Base-by-base conservation (phyloP, 1,140 invertebrate species). In the Drosophila mayri region DNA sequence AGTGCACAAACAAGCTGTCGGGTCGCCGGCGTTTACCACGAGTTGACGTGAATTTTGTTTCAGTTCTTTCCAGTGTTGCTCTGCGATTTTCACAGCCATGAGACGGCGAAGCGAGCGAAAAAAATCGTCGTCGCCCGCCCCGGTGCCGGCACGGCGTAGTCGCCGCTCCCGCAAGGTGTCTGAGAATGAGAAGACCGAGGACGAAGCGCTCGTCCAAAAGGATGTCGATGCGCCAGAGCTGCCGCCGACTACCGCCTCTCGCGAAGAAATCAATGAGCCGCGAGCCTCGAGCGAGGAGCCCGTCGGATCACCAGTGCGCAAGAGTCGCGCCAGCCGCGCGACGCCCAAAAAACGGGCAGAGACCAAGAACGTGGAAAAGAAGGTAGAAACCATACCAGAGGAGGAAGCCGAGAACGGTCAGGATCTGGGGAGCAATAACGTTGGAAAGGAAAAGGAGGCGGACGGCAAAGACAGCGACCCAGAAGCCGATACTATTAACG, bases 61-160 rank as follows among this genome's bases (percentile, higher is more conserved):
- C 32, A 78, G 68, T 59, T 77, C 61, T 76, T 76, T 84, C 18
- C 74, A 76, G 64, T 54, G 50, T 57, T 59, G 50, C 58, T 66
- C 54, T 30, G 61, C 59, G 60, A 58, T 73, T 74, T 60, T 54
- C 28, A 16, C 63, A 81, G 79, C 81, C 50, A 92, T 92, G 91
- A 82, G 91, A 79, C 79, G 91, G 76, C 81, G 91, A 37, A 92
- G 91, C 74, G 91, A 92, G 61, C 70, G 87, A 75, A 92, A 91
- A 84, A 92, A 92, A 44, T 92, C 91, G 38, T 66, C 86, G 43
- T 91, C 90, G 64, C 90, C 90, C 28, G 79, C 86, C 35, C 85
- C 85, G 40, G 62, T 87, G 66, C 81, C 85, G 80, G 78, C 77
- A 60, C 76, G 84, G 14, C 77, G 91, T n/a, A 88, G 91, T 57